Percentiles rank a stretch among this genome's conserved stretches.
phyloP scores from a whole-genome alignment of 1,140 invertebrate species.

The Augochlora pura region DNA sequence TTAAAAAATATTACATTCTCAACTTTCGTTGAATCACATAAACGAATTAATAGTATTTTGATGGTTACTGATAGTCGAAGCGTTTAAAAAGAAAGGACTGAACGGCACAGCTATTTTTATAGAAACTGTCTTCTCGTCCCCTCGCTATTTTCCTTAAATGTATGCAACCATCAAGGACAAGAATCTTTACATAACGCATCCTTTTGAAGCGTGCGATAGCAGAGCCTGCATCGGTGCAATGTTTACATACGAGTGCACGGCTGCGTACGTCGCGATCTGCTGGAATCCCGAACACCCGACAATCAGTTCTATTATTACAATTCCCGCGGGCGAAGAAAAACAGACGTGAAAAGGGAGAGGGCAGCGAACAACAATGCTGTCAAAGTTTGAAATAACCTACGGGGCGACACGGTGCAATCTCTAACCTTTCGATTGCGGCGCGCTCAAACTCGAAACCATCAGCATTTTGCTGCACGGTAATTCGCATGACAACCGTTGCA shows the following conservation, averaged over 20 bases:
- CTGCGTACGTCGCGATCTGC: neutral
- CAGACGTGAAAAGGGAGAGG: neutral
- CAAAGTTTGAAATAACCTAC: conserved; percentile 35
- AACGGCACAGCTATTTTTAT: neutral
- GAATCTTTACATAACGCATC: conserved; percentile 42
- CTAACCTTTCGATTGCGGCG: too few species aligned
- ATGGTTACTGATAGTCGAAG: too few species aligned
- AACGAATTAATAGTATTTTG: too few species aligned
- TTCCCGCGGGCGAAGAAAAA: neutral
- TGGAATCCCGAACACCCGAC: neutral
- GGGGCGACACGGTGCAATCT: neutral
- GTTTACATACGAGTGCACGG: neutral
- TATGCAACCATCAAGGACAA: conserved; percentile 31
- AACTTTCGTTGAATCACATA: too few species aligned
- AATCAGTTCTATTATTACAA: neutral
- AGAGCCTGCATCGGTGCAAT: conserved; percentile 10
- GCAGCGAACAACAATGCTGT: conserved; percentile 4
- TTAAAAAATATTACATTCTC: too few species aligned
- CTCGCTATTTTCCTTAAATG: conserved; percentile 7
- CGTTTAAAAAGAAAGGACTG: too few species aligned
- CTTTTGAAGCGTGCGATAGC: conserved; percentile 29
- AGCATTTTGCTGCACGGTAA: too few species aligned
- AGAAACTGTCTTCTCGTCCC: neutral
- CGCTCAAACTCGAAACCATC: too few species aligned
- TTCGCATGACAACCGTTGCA: too few species aligned